Evolutionary conservation across 2,113 vertebrate species (phyloP), one percentile per base, ranked within the genome.

Genomic region (Rhinoptilus africanus): DNA sequence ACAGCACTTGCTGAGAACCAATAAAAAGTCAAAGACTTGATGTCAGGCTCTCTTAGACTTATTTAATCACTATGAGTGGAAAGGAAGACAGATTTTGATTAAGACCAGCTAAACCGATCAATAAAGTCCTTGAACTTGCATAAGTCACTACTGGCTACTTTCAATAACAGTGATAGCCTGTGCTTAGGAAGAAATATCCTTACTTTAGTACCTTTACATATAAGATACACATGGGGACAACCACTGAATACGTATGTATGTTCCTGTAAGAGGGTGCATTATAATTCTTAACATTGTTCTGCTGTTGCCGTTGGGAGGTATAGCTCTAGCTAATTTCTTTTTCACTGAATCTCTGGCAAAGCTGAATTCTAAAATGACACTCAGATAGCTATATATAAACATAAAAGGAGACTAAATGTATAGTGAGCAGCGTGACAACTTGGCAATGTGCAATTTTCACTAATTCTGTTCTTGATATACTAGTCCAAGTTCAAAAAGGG

Each of bases 111-210:
- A 95, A 96, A 91, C 92, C 26, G 93, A 99, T 99, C 98, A 98
- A 99, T 99, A 98, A 98, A 98, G 98, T 98, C 98, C 98, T 99
- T 99, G 98, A 99, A 99, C 98, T 99, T 99, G 97, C 94, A 96
- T 98, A 98, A 98, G 98, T 98, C 98, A 98, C 95, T 92, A 91
- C 94, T 96, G 96, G 91, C 96, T 98, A 97, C 96, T 98, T 92
- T 95, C 97, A 98, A 89, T 98, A 99, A 98, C 85, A 92, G 92
- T 93, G 96, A 98, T 97, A 97, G 95, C 95, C 79, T 89, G 92
- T 93, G 96, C 89, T 96, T 96, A 96, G 94, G 92, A 97, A 97
- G 92, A 89, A 85, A 96, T 93, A 94, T 78, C 94, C 79, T 94
- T 97, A 83, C 88, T 74, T 71, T 75, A 39, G 51, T 91, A 92